Base-by-base conservation (phyloP, 2,113 vertebrate species). In the Xenus cinereus region DNA sequence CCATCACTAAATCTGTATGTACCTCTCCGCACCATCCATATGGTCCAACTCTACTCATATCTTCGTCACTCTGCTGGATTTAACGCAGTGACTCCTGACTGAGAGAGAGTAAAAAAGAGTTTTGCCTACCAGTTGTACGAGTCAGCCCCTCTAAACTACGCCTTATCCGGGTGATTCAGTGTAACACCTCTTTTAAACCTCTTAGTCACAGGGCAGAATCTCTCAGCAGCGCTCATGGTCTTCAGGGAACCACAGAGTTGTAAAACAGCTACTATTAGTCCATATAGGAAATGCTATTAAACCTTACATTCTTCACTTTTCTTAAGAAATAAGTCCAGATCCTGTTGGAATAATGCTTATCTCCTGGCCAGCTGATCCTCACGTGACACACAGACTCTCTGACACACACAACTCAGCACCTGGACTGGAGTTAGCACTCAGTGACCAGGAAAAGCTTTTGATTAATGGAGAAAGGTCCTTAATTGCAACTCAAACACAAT, bases 381-480 rank as follows among this genome's bases (percentile, higher is more conserved):
- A 1, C 6, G 5, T 39, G 85, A 80, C 22, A 51, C 14, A 19
- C 14, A 33, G 64, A 20, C 19, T 56, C 39, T 69, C 56, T 2
- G 3, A 50, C 32, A 78, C 32, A 46, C 23, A 39, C 23, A 54
- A 0, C 27, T 87, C 56, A 4, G 43, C 32, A 20, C 11, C n/a
- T 67, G 21, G 4, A 41, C 14, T 54, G 18, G 21, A 80, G 33
- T 41, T 73, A 67, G 39, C 19, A 54, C 46, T 63, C 69, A 37
- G 35, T n/a, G 35, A 62, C 32, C 27, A 63, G n/a, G n/a, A 73
- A 90, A 79, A 79, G 14, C 12, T 80, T 91, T 48, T 64, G 37
- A 48, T 86, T 73, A 54, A 62, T 0, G 0, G 12, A 79, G n/a
- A 73, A 77, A 0, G 0, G 63, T 73, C 41, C 37, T 56, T 63